A percentile compares a stretch with the other conserved stretches of the same genome.
phyloP scores from a whole-genome alignment of 2,888 invertebrate species.

The Dioctria rufipes region DNA sequence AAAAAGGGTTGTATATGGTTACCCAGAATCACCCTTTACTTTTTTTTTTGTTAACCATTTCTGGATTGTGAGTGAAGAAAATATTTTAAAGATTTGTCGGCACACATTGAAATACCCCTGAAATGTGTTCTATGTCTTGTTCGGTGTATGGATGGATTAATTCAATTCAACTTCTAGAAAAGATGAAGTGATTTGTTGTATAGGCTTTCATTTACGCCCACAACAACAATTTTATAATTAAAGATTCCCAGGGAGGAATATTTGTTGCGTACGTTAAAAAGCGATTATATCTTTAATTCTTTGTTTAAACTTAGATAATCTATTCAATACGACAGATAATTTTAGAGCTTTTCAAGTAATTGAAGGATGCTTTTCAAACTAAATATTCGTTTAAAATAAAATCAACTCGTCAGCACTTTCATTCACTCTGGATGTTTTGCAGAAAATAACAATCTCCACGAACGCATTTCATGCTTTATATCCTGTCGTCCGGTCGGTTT shows the following conservation, averaged over 20 bases:
- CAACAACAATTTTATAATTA: slow-evolving; percentile 43
- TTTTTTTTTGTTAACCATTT: slow-evolving; percentile 27
- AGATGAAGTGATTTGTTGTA: slow-evolving; percentile 32
- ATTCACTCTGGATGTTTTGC: slow-evolving; percentile 26
- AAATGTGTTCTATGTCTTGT: neutral
- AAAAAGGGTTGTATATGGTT: slow-evolving; percentile 39
- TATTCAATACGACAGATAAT: slow-evolving; percentile 26
- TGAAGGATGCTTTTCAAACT: slow-evolving; percentile 6
- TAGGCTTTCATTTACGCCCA: neutral
- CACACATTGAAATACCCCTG: slow-evolving; percentile 5
- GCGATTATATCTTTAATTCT: neutral
- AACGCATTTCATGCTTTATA: slow-evolving; percentile 34
- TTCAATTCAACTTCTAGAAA: slow-evolving; percentile 16
- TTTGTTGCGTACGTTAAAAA: neutral
- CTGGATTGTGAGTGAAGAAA: slow-evolving; percentile 15
- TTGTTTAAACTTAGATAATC: slow-evolving; percentile 33
- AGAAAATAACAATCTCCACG: slow-evolving; percentile 38
- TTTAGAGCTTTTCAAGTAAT: slow-evolving; percentile 35
- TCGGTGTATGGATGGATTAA: slow-evolving; percentile 10
- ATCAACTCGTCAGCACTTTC: slow-evolving; percentile 43
- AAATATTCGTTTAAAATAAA: neutral
- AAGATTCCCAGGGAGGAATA: slow-evolving; percentile 25
- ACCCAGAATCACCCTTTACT: slow-evolving; percentile 9
- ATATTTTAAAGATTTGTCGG: slow-evolving; percentile 34
- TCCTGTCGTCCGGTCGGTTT: slow-evolving; percentile 11